Base-by-base conservation (phyloP, 2,888 invertebrate genomes). In the Cremastinae sp. region DNA sequence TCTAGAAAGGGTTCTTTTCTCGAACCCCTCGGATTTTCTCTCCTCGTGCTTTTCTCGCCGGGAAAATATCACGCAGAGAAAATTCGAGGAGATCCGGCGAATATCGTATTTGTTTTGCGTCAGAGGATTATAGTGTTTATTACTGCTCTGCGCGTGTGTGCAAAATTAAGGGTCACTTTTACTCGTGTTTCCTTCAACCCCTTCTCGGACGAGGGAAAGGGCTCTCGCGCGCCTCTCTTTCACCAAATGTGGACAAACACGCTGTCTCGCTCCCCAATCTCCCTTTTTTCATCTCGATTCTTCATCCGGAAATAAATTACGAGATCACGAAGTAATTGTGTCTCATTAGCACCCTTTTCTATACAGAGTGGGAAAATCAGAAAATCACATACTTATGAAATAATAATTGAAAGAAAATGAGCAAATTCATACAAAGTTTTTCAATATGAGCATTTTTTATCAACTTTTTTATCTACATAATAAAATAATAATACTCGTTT, bases 91-190 rank as follows among this genome's bases (percentile, higher is more conserved):
- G 14, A 62, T 47, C 62, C 41, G 56, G 12, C 61, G 78, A 80
- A 78, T 81, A 80, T 80, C 81, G 79, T 88, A 85, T 88, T 88
- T 88, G 87, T 87, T 88, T 86, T 85, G 84, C 86, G 84, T 85
- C 85, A 84, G 82, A 84, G 87, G 88, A 88, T 88, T 88, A 88
- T 86, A 84, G 85, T 83, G 85, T 88, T 77, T 87, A 88, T 88
- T 88, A 85, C 84, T 85, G 82, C 22, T 12, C 71, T 43, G 69
- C 45, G 51, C 41, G 56, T 8, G 56, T 47, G 72, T 64, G 22
- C 56, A 53, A 45, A 80, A 71, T 75, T 73, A 70, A 77, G 73
- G 76, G 76, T 76, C 76, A 78, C 61, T 77, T 28, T 74, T 73
- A 22, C 62, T 53, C 68, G 41, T 56, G 62, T 58, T 76, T 58